Evolutionary conservation across 2,797 vertebrate species (phyloP), one percentile per base, ranked within the genome.

Genomic region (Sebastiscus albofasciatus): DNA sequence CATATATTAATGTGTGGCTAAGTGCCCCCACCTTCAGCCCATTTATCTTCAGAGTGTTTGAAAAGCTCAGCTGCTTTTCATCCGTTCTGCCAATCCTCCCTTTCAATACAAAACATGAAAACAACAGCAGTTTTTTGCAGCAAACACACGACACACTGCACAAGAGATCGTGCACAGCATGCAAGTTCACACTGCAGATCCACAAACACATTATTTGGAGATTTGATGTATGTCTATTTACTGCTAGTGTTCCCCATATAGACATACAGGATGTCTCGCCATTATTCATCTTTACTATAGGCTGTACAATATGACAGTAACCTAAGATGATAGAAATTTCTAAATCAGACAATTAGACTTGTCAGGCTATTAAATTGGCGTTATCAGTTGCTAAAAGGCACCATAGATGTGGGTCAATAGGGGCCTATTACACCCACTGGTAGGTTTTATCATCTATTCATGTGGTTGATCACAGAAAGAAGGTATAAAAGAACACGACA

Each of bases 51-150:
- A 0, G 6, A 49, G 20, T 46, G 22, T 75, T 69, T 78, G 55
- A 75, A 76, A 79, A 77, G 54, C 71, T 72, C 12, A 3, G 24
- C 22, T 31, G 69, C 60, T 78, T 82, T 80, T 75, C 56, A 67
- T 80, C 70, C 2, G 18, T 29, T 65, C 75, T 65, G 68, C 52
- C 58, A 77, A 73, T 61, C 49, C 58, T 70, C 24, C 9, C 54
- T 72, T 83, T 77, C 14, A 76, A 4, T 8, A n/a, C 9, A n/a
- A 67, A 75, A 24, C 20, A 46, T 11, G 6, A 67, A 67, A 33
- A 83, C 13, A 20, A 83, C n/a, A 12, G 36, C 13, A 59, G 24
- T 54, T 59, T 55, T 10, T 52, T 68, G 42, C 49, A 70, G 55
- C 42, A 66, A 67, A 71, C 29, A 20, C 20, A 14, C 18, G 6